Percentiles rank a stretch among this genome's conserved stretches.
phyloP scores from a whole-genome alignment of 2,113 vertebrate species.

The Burhinus bistriatus region DNA sequence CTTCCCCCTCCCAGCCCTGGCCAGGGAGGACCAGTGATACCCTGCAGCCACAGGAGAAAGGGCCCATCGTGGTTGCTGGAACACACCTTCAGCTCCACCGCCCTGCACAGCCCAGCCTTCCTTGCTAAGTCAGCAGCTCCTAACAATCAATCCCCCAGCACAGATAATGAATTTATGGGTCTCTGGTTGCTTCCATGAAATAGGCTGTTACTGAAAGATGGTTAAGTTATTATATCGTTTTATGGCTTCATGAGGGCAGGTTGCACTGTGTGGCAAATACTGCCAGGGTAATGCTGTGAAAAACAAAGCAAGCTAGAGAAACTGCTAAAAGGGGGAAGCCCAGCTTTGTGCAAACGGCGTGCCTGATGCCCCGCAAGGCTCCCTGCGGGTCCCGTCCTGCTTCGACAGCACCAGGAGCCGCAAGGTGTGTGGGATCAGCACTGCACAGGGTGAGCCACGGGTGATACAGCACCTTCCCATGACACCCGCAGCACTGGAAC shows the following conservation, averaged over 20 bases:
- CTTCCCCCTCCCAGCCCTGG: neutral
- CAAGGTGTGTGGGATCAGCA: fast-evolving
- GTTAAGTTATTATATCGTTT: neutral
- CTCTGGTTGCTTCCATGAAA: fast-evolving
- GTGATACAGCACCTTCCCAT: neutral
- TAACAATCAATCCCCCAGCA: fast-evolving
- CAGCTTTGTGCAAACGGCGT: fast-evolving
- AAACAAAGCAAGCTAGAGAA: fast-evolving
- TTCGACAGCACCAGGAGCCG: neutral
- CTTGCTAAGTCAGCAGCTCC: neutral
- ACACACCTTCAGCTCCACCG: neutral
- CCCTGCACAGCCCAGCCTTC: neutral
- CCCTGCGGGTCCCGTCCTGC: fast-evolving
- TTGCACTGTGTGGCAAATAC: fast-evolving
- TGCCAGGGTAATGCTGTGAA: neutral
- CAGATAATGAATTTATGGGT: slow-evolving; percentile 5
- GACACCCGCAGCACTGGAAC: neutral
- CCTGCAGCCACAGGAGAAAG: too few species aligned
- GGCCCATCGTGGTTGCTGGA: too few species aligned
- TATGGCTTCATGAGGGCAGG: neutral
- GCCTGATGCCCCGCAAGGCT: neutral
- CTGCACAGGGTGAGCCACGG: fast-evolving
- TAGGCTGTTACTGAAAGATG: neutral
- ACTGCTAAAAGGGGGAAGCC: neutral
- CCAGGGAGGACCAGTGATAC: fast-evolving